phyloP scores from a whole-genome alignment of 2,888 invertebrate genomes.

The Clostera curtula region DNA sequence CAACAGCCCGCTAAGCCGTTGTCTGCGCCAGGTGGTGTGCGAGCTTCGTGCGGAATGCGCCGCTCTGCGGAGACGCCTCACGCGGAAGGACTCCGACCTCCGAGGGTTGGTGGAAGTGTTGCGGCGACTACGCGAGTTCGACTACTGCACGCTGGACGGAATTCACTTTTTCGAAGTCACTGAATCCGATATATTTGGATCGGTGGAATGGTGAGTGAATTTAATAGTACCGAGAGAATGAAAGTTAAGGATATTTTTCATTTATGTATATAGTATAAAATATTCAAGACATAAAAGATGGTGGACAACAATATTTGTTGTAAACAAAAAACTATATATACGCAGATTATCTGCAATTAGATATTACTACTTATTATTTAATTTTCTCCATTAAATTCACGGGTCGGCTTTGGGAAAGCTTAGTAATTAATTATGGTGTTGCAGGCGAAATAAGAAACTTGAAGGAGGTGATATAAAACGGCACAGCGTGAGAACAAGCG shows the following conservation, averaged over 20 bases:
- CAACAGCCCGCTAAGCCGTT: too few relatives aligned
- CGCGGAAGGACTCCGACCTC: slow-evolving; percentile 66
- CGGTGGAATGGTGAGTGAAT: slow-evolving; percentile 39
- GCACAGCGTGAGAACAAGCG: too few relatives aligned
- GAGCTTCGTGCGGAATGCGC: slow-evolving; percentile 47
- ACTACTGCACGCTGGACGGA: slow-evolving; percentile 64
- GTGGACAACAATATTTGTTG: too few relatives aligned
- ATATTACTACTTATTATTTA: too few relatives aligned
- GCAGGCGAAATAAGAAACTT: slow-evolving; percentile 36
- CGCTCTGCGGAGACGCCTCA: slow-evolving; percentile 53
- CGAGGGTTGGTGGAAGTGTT: slow-evolving; percentile 70
- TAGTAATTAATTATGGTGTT: slow-evolving; percentile 1
- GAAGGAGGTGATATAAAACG: slow-evolving; percentile 36
- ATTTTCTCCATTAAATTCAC: too few relatives aligned
- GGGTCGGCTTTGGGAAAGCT: too few relatives aligned
- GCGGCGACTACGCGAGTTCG: slow-evolving; percentile 62
- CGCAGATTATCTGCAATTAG: too few relatives aligned
- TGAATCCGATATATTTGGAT: slow-evolving; percentile 58
- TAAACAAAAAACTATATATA: too few relatives aligned
- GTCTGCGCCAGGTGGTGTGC: slow-evolving; percentile 36
- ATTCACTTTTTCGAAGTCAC: slow-evolving; percentile 72
- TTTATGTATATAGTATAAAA: neutral
- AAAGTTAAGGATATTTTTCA: neutral
- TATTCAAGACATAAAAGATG: too few relatives aligned
- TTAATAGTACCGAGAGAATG: neutral